A percentile compares a stretch with the other conserved stretches of the same genome.
Conservation (phyloP, 2,797 vertebrate genomes). For the Ispidina picta region DNA sequence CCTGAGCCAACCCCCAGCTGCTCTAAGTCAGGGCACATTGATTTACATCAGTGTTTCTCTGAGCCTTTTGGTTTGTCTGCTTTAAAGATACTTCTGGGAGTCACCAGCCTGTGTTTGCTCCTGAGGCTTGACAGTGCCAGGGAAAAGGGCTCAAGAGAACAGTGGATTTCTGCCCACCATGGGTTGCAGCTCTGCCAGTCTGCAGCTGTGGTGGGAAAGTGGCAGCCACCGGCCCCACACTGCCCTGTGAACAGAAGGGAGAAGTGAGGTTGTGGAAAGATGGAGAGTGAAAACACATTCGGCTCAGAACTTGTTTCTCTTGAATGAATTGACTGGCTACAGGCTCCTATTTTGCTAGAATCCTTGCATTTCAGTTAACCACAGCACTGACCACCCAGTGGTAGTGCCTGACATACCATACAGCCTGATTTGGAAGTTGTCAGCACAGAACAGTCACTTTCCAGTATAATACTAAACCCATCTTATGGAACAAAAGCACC, state of each 20-base stretch:
- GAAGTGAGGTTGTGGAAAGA: not conserved
- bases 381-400: not conserved
- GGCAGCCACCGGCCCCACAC: not conserved
- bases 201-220: not conserved
- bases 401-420: not conserved
- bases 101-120: not conserved
- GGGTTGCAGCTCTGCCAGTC: not conserved
- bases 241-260: not conserved
- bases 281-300: not conserved
- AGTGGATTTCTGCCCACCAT: accelerated
- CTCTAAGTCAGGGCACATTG: not conserved
- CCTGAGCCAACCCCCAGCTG: not conserved
- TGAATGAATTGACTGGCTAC: not conserved
- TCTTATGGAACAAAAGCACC: not conserved
- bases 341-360: not conserved
- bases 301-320: not conserved
- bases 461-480: not conserved
- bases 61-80: not conserved
- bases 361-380: not conserved
- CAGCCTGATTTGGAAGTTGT: not conserved
- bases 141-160: not conserved
- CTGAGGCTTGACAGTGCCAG: not conserved
- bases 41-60: not conserved
- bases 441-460: not conserved
- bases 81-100: not conserved